Evolutionary conservation across 2,888 invertebrate species (phyloP).

Genomic region (Agriopis aurantiaria): DNA sequence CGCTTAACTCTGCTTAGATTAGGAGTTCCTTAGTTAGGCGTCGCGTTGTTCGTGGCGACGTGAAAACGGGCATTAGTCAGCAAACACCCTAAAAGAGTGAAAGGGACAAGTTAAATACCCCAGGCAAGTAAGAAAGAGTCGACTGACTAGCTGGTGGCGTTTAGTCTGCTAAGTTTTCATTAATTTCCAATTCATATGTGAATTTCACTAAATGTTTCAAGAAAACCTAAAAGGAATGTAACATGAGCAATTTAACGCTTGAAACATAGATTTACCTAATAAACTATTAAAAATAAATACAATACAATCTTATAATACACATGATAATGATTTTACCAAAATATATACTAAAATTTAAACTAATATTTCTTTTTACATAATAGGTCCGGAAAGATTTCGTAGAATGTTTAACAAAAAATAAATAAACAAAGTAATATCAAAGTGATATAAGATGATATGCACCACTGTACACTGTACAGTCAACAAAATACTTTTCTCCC

Average conservation of each 20-base stretch:
- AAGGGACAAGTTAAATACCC: no score
- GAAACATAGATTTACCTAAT: background rate
- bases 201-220: background rate
- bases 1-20: no score
- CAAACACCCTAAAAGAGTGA: no score
- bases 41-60: no score
- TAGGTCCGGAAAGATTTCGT: background rate
- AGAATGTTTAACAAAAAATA: background rate
- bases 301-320: constrained; percentile 5
- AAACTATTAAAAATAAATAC: constrained; percentile 7
- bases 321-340: constrained; percentile 8
- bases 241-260: constrained; percentile 22
- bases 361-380: background rate
- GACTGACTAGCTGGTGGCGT: no score
- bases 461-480: constrained; percentile 32
- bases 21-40: no score
- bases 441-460: constrained; percentile 48
- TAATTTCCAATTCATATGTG: background rate
- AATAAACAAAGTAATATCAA: constrained; percentile 41
- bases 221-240: constrained; percentile 24
- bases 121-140: no score
- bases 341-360: background rate
- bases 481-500: no score
- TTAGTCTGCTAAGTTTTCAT: no score
- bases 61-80: no score